Conservation (phyloP, 2,113 vertebrate genomes). For the Pardalotus punctatus region DNA sequence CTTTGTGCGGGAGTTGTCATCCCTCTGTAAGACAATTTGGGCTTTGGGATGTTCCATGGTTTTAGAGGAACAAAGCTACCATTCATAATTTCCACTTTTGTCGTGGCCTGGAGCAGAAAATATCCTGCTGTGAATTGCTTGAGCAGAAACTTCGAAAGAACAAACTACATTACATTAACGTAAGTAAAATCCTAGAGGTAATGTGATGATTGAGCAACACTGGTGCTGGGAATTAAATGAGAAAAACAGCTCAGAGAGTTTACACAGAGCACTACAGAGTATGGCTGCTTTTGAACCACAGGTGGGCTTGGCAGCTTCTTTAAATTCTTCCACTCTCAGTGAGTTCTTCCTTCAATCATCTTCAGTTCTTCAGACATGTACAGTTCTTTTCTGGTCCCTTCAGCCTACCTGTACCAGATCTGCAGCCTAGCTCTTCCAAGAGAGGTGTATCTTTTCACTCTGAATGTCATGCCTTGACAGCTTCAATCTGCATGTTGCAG, state of each 20-base stretch:
- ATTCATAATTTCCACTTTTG: neutral
- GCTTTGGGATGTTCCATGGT: neutral
- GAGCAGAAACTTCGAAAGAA: neutral
- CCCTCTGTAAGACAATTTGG: neutral
- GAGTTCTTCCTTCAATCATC: neutral
- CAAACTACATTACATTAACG: neutral
- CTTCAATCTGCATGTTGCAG: fast-evolving
- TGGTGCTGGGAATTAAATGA: neutral
- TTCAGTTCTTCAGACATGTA: neutral
- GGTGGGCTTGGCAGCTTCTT: neutral
- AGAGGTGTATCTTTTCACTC: neutral
- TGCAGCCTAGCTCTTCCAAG: neutral
- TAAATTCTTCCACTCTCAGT: neutral
- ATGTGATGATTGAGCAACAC: neutral
- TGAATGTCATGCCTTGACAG: neutral
- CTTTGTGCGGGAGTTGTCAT: neutral
- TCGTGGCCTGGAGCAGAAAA: neutral
- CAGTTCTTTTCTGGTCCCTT: neutral
- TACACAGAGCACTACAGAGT: neutral
- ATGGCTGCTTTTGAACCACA: neutral
- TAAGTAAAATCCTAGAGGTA: neutral
- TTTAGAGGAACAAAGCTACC: neutral
- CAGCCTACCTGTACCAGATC: neutral
- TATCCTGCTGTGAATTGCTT: neutral
- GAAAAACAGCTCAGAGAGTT: neutral